phyloP scores from a whole-genome alignment of 2,797 vertebrate genomes.

The Cuniculus paca region DNA sequence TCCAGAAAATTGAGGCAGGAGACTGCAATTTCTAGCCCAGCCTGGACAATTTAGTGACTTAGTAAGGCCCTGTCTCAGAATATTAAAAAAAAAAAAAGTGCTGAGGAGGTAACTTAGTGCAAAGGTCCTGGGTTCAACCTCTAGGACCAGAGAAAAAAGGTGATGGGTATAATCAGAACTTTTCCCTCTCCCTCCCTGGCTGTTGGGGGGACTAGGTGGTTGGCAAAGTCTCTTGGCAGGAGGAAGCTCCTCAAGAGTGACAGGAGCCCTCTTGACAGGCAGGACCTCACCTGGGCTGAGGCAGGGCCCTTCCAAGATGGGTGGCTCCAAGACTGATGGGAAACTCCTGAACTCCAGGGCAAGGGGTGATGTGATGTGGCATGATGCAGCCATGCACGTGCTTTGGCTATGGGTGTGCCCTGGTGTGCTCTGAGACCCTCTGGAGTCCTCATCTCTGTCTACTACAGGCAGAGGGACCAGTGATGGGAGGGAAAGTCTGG shows the following conservation, averaged over 20 bases:
- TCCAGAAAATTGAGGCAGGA: not conserved
- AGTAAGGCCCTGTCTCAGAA: not conserved
- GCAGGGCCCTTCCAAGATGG: not conserved
- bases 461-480: not conserved
- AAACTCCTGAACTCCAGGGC: not conserved
- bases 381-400: too few species aligned
- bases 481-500: not conserved
- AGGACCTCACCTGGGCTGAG: not conserved
- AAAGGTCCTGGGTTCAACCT: not conserved
- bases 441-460: not conserved
- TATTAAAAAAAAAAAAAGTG: not conserved
- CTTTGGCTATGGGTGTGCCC: not conserved
- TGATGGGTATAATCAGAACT: not conserved
- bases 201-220: not conserved
- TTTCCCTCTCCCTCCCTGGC: not conserved
- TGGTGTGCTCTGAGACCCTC: not conserved
- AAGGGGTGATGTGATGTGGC: too few species aligned
- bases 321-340: not conserved
- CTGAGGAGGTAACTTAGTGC: not conserved
- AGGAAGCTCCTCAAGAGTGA: not conserved
- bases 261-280: not conserved
- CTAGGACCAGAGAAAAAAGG: not conserved
- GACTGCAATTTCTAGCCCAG: not conserved
- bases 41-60: not conserved
- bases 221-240: not conserved